Evolutionary conservation across 2,113 vertebrate genomes (phyloP).

Genomic region (Mobula birostris): DNA sequence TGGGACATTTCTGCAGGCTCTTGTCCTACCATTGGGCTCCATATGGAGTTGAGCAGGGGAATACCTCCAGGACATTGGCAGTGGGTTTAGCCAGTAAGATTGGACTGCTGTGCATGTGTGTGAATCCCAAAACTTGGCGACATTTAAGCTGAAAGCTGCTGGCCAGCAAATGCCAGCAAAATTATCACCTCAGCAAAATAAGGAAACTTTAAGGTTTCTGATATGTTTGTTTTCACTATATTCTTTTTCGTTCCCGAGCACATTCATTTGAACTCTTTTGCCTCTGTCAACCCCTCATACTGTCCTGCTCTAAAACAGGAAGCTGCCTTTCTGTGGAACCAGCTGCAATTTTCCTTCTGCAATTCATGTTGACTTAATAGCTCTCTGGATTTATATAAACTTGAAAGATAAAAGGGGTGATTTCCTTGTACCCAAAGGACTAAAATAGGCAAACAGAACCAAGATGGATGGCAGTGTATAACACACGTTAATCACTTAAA

Average conservation of each 20-base stretch:
- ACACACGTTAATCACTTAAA: slow-evolving; percentile 18
- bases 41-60: no score
- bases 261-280: not conserved
- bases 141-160: no score
- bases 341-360: slow-evolving; percentile 9
- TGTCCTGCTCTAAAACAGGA: not conserved
- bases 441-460: not conserved
- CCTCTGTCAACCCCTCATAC: not conserved
- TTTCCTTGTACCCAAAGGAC: slow-evolving; percentile 18
- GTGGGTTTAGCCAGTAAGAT: no score
- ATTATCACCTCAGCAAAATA: not conserved
- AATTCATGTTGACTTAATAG: not conserved
- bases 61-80: no score
- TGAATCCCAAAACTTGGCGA: no score
- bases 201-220: not conserved
- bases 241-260: not conserved
- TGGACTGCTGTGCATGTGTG: no score
- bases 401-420: not conserved
- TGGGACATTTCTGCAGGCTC: no score
- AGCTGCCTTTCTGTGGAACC: not conserved
- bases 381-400: slow-evolving; percentile 14
- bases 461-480: slow-evolving; percentile 32
- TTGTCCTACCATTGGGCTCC: no score
- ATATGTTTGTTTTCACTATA: not conserved
- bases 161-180: not conserved